These are phyloP conservation scores for Ephydatia muelleri DNA, from an alignment of 37 sponge, comb jelly and placozoan species.

Conservation along the genomic window DNA sequence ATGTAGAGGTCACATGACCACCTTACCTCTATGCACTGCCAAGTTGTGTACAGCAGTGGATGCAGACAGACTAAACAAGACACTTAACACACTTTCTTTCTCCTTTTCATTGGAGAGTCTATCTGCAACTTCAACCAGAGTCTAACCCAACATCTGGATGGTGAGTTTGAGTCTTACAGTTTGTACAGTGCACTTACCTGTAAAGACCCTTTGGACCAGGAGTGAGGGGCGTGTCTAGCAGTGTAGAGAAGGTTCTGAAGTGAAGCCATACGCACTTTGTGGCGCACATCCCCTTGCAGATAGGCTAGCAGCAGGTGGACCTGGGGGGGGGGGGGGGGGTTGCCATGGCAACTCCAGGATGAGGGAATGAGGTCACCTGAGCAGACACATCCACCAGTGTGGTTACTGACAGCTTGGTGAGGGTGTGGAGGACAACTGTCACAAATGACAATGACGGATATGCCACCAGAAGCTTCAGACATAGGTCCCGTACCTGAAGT, in stretches of 20 bases:
- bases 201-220: constrained; percentile 60
- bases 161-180: too few relatives aligned
- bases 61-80: constrained; percentile 40
- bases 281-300: constrained; percentile 50
- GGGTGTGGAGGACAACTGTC: constrained; percentile 62
- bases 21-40: constrained; percentile 37
- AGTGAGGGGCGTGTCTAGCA: constrained; percentile 59
- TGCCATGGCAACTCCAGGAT: background rate
- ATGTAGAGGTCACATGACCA: background rate
- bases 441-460: constrained; percentile 81
- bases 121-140: constrained; percentile 14
- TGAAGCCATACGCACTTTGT: constrained; percentile 37
- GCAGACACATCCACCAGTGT: constrained; percentile 54
- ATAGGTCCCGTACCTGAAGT: constrained; percentile 82
- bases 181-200: constrained; percentile 63
- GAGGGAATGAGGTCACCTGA: constrained; percentile 56
- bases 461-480: constrained; percentile 65
- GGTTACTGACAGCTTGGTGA: constrained; percentile 68
- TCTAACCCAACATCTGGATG: background rate
- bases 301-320: constrained; percentile 60
- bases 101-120: constrained; percentile 27
- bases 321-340: constrained; percentile 9
- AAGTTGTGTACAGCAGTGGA: constrained; percentile 67
- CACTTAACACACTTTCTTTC: constrained; percentile 2
- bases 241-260: constrained; percentile 36